Percentiles rank a stretch among this genome's conserved stretches.
These are phyloP conservation scores for Conchocele bisecta DNA, from an alignment of 2,888 invertebrate genomes.

Conservation along the genomic window DNA sequence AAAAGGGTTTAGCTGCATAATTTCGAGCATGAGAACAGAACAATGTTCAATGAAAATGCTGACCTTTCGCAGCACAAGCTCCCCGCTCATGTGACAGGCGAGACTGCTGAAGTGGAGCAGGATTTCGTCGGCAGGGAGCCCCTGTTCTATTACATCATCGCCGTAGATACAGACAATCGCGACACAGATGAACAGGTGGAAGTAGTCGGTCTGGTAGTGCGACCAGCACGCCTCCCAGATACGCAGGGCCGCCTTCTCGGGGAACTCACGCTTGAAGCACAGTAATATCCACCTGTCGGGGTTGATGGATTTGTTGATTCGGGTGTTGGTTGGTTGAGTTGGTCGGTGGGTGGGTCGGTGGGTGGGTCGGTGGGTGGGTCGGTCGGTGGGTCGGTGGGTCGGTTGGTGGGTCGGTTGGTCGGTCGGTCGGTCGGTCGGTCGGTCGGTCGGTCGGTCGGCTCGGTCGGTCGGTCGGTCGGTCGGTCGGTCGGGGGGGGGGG, in stretches of 20 bases:
- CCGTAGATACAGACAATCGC: conserved; percentile 95
- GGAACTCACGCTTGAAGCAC: conserved; percentile 94
- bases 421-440: too few relatives aligned
- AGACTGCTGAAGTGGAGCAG: conserved; percentile 96
- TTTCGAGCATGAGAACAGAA: neutral
- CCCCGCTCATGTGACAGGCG: conserved; percentile 98
- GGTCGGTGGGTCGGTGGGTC: too few relatives aligned
- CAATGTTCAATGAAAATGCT: neutral
- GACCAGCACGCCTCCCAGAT: conserved; percentile 99
- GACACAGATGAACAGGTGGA: conserved; percentile 96
- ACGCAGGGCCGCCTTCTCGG: conserved; percentile 92
- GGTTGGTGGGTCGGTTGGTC: too few relatives aligned
- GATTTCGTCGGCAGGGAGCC: conserved; percentile 96
- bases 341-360: too few relatives aligned
- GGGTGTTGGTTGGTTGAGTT: too few relatives aligned
- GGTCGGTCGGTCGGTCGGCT: too few relatives aligned
- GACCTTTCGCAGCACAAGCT: conserved; percentile 92
- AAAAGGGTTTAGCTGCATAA: too few relatives aligned
- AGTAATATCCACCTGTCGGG: conserved; percentile 95
- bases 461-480: too few relatives aligned
- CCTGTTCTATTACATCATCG: conserved; percentile 94
- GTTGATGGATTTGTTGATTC: too few relatives aligned
- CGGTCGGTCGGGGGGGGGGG: too few relatives aligned
- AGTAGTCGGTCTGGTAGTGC: conserved; percentile 97
- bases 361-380: too few relatives aligned